Percentiles rank a stretch among this genome's conserved stretches.
These are phyloP conservation scores for Acrocyrtus sp. DNA, from an alignment of 2,888 invertebrate genomes.

Conservation along the genomic window DNA sequence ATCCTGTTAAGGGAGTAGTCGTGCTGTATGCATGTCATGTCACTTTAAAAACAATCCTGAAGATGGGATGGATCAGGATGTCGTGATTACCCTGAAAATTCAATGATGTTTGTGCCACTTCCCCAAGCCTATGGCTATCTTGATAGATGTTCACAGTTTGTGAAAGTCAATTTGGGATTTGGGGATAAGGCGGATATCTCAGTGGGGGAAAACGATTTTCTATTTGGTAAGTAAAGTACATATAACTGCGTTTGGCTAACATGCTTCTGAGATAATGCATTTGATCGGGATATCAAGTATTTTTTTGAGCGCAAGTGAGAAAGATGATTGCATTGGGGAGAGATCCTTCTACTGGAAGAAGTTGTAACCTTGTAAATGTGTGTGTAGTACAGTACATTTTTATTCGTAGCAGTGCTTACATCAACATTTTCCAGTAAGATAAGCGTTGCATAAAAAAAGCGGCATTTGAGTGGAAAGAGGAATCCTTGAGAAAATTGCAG, in stretches of 20 bases:
- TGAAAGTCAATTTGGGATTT: conserved; percentile 43
- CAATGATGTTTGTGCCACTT: conserved; percentile 32
- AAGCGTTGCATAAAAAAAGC: conserved; percentile 13
- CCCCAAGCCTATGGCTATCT: conserved; percentile 32
- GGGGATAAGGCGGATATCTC: conserved; percentile 13
- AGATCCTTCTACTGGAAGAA: too few species aligned
- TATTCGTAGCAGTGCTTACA: conserved; percentile 21
- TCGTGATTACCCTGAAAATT: conserved; percentile 32
- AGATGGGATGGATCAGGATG: conserved; percentile 15
- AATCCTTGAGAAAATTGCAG: conserved; percentile 15
- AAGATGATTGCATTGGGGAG: conserved; percentile 22
- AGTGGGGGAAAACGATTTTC: conserved; percentile 23
- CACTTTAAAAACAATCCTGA: conserved; percentile 28
- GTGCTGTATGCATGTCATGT: conserved; percentile 23
- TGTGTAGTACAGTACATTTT: background rate
- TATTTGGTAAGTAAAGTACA: conserved; percentile 12
- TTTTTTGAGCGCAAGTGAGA: too few species aligned
- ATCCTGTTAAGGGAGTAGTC: too few species aligned
- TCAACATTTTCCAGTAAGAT: conserved; percentile 16
- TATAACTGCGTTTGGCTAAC: background rate
- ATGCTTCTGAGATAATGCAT: conserved; percentile 5
- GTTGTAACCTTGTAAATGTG: conserved; percentile 15
- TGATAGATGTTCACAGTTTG: conserved; percentile 43
- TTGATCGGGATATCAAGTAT: conserved; percentile 18
- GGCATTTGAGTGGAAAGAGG: too few species aligned